Base-by-base conservation (phyloP, 2,113 vertebrate genomes). In the Rallus limicola region DNA sequence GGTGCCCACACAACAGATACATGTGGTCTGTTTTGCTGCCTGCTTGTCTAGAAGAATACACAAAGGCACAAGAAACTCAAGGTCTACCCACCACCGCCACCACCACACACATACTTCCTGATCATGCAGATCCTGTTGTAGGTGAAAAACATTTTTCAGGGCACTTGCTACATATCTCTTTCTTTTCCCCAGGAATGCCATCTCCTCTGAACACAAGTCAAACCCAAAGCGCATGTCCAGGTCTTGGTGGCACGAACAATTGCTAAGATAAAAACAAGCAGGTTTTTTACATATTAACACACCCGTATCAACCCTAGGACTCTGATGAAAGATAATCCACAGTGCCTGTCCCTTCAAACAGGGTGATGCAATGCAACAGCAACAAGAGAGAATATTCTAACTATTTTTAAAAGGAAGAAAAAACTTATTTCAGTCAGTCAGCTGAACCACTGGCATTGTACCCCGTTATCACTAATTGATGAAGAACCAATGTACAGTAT, bases 191-290 rank as follows among this genome's bases (percentile, higher is more conserved):
- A 99, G 94, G 86, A 98, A 99, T 48, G 83, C 71, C 91, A 97
- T 97, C 93, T 99, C 99, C 21, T 97, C 97, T 3, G 89, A 80
- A 68, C 99, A 98, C 42, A 99, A 96, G 70, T 95, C 98, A 91
- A 98, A 98, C 36, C 98, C 98, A 82, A 99, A 97, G 65, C 99
- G 98, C 76, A 99, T 98, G 14, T 98, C 97, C 75, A 98, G 83
- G 1, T 94, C 89, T 77, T 95, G 71, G 11, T 92, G 63, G 89
- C 98, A 98, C 2, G 69, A 94, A 85, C 96, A 97, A 42, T 96
- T 93, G 60, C 97, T 97, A 69, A 67, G 46, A 83, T 20, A 93
- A 64, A 94, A 88, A 40, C 15, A 84, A 26, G 65, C 4, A 96
- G 1, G 33, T 31, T 59, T 36, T 65, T 91, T 86, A 83, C 44